Conservation (phyloP, 1,140 invertebrate genomes). For the Drosophila parabipectinata region DNA sequence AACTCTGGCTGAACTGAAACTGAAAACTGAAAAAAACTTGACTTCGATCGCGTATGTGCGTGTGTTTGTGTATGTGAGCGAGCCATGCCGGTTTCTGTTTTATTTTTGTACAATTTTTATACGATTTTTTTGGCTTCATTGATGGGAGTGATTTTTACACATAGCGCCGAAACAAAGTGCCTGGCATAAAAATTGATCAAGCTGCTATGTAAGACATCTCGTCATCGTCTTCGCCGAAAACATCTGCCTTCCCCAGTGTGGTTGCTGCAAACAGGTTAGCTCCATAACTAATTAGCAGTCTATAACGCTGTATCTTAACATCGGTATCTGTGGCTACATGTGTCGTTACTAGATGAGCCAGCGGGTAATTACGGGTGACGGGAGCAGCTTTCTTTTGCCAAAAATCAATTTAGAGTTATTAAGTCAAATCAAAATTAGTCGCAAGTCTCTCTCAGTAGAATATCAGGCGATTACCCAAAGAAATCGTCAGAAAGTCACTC, state of each 20-base stretch:
- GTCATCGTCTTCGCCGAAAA: slow-evolving; percentile 10
- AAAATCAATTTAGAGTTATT: slow-evolving; percentile 21
- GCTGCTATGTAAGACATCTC: slow-evolving; percentile 18
- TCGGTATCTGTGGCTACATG: background rate
- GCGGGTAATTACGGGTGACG: slow-evolving; percentile 10
- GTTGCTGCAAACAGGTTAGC: slow-evolving; percentile 30
- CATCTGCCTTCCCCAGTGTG: background rate
- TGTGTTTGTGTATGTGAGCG: slow-evolving; percentile 33
- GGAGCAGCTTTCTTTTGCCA: slow-evolving; percentile 33
- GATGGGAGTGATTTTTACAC: slow-evolving; percentile 54
- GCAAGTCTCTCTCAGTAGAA: too few species aligned
- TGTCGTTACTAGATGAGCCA: background rate
- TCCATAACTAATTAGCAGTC: slow-evolving; percentile 40
- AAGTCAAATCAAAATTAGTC: background rate
- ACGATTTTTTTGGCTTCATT: slow-evolving; percentile 42
- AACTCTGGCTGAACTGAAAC: slow-evolving; percentile 23
- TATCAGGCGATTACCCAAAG: too few species aligned
- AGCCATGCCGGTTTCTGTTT: slow-evolving; percentile 51
- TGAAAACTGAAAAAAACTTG: slow-evolving; percentile 31
- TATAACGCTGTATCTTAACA: background rate
- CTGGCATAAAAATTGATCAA: slow-evolving; percentile 42
- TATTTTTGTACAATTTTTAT: background rate
- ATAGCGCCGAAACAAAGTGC: slow-evolving; percentile 27
- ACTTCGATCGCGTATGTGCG: slow-evolving; percentile 48
- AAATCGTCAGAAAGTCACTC: too few species aligned